Evolutionary conservation across 1,140 invertebrate genomes (phyloP), one percentile per base, ranked within the genome.

Genomic region (Pygmarrhopalites habei): DNA sequence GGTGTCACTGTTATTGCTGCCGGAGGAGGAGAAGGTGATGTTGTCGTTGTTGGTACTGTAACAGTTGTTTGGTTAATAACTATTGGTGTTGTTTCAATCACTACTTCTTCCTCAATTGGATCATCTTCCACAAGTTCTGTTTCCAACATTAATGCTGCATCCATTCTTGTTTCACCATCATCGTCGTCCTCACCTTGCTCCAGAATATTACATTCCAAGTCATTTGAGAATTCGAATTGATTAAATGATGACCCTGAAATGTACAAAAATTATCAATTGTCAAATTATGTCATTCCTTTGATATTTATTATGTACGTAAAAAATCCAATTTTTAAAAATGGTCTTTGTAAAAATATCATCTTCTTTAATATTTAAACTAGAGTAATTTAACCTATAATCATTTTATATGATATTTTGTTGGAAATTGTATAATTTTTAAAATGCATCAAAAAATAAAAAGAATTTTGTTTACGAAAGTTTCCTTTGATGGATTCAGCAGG

Each of bases 81-180:
- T 46, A 32, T 1, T 39, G 35, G 46, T 19, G 47, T 30, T 35
- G 49, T 56, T 30, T 49, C 0, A 32, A 41, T 25, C 10, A 47
- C 21, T 41, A 23, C 25, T 59, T 60, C 30, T 53, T 60, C 30
- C 29, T 49, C 23, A 55, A 55, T 52, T 32, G 52, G 61, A 0
- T 67, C 66, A 21, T 44, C 61, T 26, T 67, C 61, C 19, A 61
- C 52, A 26, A 64, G 43, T 35, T 64, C 44, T 4, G 61, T 67
- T 44, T 67, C 66, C 2, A 67, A 21, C 51, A 67, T 64, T 17
- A 58, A 46, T 3, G 52, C 35, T 35, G 61, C 60, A 44, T 63
- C 61, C 32, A 60, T 44, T 21, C 55, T 28, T 2, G 30, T 52
- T 15, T 62, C 64, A 25, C 44, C 59, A 23, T 49, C n/a, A 43